Base-by-base conservation (phyloP, 2,113 vertebrate genomes). In the Heterotilapia buettikoferi region DNA sequence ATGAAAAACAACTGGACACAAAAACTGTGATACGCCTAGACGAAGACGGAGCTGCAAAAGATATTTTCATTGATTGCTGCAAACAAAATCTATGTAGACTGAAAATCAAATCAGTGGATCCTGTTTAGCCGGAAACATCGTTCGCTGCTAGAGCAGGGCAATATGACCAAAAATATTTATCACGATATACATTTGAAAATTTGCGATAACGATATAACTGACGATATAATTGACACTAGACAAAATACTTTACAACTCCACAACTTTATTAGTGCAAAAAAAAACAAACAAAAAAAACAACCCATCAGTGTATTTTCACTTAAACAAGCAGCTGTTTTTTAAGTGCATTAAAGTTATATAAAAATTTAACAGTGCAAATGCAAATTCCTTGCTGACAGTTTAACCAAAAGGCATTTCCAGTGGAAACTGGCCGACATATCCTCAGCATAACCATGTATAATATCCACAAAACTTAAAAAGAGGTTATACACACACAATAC, bases 311-410 rank as follows among this genome's bases (percentile, higher is more conserved):
- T 53, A 53, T 53, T 53, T 53, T 53, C 9, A 53, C 50, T 1
- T 53, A 53, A 53, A n/a, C 5, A 53, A 53, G 19, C 50, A 53
- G 50, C 19, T n/a, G 14, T 45, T 45, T 47, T 4, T 47, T 45
- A 18, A 18, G 2, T 47, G 1, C 2, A 47, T 47, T 18, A 47
- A 47, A 47, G 45, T 7, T 4, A 47, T 8, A 21, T n/a, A 53
- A 53, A 53, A 0, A 10, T 2, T 0, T 53, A n/a, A n/a, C 19
- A 10, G 50, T 16, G 45, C 45, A 47, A 16, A 47, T 53, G 19
- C 50, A 53, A 53, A 53, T n/a, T 53, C 9, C 2, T 52, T 0
- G 9, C 52, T 53, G 52, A 21, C 19, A n/a, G 50, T 53, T 52
- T 52, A 52, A 52, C 47, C 7, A 45, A 16, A 45, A 45, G 43